phyloP scores from a whole-genome alignment of 2,797 vertebrate species.

The Eupleurogrammus muticus region DNA sequence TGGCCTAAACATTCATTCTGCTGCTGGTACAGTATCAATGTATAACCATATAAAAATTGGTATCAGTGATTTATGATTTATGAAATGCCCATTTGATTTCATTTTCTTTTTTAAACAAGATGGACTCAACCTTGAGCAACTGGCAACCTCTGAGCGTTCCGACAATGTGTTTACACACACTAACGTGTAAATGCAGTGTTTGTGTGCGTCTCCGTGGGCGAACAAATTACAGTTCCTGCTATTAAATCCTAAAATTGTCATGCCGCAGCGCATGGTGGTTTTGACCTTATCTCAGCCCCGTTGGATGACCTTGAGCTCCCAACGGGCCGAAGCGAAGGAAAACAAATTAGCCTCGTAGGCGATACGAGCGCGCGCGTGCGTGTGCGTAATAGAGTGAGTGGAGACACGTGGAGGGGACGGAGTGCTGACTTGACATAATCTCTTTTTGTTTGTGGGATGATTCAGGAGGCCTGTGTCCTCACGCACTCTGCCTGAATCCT shows the following conservation, averaged over 20 bases:
- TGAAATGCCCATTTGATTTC: not conserved
- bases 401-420: slow-evolving; percentile 17
- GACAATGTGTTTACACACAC: slow-evolving; percentile 1
- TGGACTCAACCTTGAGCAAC: slow-evolving; percentile 1
- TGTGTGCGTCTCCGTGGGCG: not conserved
- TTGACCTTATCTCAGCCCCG: slow-evolving; percentile 45
- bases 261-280: slow-evolving; percentile 20
- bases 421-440: slow-evolving; percentile 57
- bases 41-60: not conserved
- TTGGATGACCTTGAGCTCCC: slow-evolving; percentile 39
- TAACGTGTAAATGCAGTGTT: slow-evolving; percentile 13
- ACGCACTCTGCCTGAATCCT: not conserved
- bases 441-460: slow-evolving; percentile 54
- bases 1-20: no score
- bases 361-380: not conserved
- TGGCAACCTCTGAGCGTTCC: not conserved
- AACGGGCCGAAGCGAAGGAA: slow-evolving; percentile 7
- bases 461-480: slow-evolving; percentile 39
- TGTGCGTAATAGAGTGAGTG: slow-evolving; percentile 9
- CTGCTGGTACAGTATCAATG: no score
- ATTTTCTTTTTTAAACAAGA: slow-evolving; percentile 14
- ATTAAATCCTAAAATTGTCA: not conserved
- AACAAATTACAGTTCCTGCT: slow-evolving; percentile 7
- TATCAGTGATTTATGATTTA: not conserved
- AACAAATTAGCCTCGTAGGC: not conserved